Percentiles rank a stretch among this genome's conserved stretches.
phyloP scores from a whole-genome alignment of 2,797 vertebrate genomes.

The Mus minutoides region DNA sequence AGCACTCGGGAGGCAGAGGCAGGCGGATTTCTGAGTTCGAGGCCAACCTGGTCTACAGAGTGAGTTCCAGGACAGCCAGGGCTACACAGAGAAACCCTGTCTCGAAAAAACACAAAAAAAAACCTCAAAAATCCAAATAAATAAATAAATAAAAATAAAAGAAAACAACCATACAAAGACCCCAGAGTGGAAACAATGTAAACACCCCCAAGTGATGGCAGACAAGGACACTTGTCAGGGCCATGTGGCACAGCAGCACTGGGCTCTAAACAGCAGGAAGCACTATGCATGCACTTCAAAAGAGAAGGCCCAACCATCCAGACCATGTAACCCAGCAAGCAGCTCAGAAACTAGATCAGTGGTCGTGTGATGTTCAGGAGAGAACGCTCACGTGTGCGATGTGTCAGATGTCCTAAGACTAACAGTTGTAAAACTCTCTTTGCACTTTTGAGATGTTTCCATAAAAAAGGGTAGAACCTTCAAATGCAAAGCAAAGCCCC shows the following conservation, averaged over 20 bases:
- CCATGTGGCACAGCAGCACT: background rate
- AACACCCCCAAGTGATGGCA: background rate
- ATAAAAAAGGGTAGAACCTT: background rate
- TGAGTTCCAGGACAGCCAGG: too few species aligned
- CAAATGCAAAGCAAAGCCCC: background rate
- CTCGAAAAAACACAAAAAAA: too few species aligned
- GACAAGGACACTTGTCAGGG: background rate
- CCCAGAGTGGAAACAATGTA: background rate
- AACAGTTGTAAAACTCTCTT: background rate
- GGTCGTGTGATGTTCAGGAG: background rate
- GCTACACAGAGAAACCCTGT: too few species aligned
- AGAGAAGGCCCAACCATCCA: background rate
- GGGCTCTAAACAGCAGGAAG: background rate
- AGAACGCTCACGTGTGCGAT: background rate
- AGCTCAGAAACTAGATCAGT: background rate
- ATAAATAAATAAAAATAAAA: too few species aligned
- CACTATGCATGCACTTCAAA: accelerated
- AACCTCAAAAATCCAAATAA: too few species aligned
- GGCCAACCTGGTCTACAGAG: too few species aligned
- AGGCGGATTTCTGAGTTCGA: too few species aligned
- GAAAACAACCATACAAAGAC: background rate
- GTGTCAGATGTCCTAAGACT: background rate
- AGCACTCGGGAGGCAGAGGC: too few species aligned
- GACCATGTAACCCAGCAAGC: background rate
- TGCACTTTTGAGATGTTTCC: background rate